phyloP scores from a whole-genome alignment of 2,113 vertebrate species.

The Daboia siamensis region DNA sequence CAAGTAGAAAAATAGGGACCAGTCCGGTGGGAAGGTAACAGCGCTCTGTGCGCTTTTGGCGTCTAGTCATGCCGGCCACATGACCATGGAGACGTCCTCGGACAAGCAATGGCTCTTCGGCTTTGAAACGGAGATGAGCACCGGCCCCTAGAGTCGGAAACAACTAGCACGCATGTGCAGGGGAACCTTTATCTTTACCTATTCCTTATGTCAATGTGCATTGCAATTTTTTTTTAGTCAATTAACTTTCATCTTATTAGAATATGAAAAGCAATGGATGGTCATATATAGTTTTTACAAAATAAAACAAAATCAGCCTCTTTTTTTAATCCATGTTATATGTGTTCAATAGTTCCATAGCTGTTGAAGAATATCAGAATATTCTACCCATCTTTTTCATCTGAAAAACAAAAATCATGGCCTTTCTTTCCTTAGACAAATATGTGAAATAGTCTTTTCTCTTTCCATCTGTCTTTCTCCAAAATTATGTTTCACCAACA shows the following conservation, averaged over 20 bases:
- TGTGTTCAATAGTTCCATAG: accelerated
- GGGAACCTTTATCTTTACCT: too few relatives aligned
- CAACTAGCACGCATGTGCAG: too few relatives aligned
- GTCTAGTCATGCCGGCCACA: too few relatives aligned
- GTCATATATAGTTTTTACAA: accelerated
- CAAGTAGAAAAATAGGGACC: too few relatives aligned
- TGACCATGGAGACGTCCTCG: too few relatives aligned
- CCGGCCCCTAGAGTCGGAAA: too few relatives aligned
- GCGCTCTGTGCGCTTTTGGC: too few relatives aligned
- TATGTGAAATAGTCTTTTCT: background rate
- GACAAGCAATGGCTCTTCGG: too few relatives aligned
- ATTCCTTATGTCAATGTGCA: background rate
- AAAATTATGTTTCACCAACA: background rate
- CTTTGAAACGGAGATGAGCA: too few relatives aligned
- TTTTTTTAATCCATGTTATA: background rate
- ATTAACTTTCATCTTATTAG: background rate
- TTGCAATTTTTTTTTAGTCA: background rate
- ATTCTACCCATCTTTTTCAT: background rate
- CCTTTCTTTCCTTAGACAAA: accelerated
- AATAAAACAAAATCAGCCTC: background rate
- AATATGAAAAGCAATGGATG: background rate
- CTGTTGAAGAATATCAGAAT: background rate
- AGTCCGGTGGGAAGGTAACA: too few relatives aligned
- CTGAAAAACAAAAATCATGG: constrained; percentile 10
- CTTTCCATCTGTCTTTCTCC: background rate